Base-by-base conservation (phyloP, 2,888 invertebrate species). In the Gandaritis pyraliata region DNA sequence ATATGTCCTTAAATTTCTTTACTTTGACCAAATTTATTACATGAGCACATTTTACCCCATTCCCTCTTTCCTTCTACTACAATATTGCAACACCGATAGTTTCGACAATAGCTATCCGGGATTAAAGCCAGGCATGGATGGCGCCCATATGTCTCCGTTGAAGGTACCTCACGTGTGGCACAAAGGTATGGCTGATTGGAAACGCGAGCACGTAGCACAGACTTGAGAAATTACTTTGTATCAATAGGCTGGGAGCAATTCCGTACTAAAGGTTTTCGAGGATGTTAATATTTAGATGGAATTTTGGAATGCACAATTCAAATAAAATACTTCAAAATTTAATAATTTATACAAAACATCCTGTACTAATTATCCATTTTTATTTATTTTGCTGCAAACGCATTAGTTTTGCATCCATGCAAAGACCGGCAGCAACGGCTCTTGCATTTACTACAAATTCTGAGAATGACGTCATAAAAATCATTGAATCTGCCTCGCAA, bases 61-160 rank as follows among this genome's bases (percentile, higher is more conserved):
- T 13, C 12, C 13, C 33, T n/a, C 33, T 59, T 10, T 48, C 33
- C 30, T 30, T 49, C 16, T 39, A 63, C 52, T 58, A 61, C 33
- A 47, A 30, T n/a, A 1, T 36, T 23, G 23, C 38, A 12, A 11
- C 15, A 48, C 15, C 13, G 61, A 72, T 75, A 75, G 73, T 78
- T 76, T 69, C 75, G 68, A 75, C 75, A 72, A 73, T 69, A 73
- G 69, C 64, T 65, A 69, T 12, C 23, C 63, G 67, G 72, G 78
- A 85, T 85, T 83, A 81, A 82, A 81, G 65, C 68, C 72, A 72
- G 73, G 72, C 61, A 74, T 72, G 70, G 75, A 78, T 77, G 80
- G 72, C 73, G 72, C 72, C 71, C 77, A 77, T 76, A 77, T 77
- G 78, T 81, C 78, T 72, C 50, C 69, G 65, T 69, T 73, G 64